phyloP scores from a whole-genome alignment of 2,797 vertebrate genomes.

The Babyrousa celebensis region DNA sequence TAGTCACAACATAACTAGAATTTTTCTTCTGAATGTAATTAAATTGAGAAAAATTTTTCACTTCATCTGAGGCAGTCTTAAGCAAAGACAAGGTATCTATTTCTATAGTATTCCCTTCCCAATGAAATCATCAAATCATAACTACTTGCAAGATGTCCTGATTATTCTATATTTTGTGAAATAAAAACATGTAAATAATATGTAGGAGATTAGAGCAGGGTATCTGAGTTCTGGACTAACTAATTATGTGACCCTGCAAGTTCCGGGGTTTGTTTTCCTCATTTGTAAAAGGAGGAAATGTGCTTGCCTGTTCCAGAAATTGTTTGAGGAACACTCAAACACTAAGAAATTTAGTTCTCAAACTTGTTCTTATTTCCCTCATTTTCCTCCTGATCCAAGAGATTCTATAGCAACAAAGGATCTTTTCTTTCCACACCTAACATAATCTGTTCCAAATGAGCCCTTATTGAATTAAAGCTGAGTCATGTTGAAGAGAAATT shows the following conservation, averaged over 20 bases:
- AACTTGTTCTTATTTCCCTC: not conserved
- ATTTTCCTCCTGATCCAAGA: not conserved
- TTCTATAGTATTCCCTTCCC: not conserved
- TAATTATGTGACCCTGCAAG: not conserved
- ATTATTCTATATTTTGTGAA: not conserved
- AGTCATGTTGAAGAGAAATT: conserved; percentile 9
- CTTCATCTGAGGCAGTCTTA: not conserved
- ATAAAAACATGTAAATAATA: not conserved
- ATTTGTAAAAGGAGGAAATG: not conserved
- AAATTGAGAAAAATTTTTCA: not conserved
- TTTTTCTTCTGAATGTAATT: not conserved
- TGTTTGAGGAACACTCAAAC: not conserved
- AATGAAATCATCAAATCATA: not conserved
- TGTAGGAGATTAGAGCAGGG: not conserved
- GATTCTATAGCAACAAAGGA: not conserved
- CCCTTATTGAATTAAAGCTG: not conserved
- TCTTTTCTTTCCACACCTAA: conserved; percentile 16
- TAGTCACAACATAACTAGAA: not conserved
- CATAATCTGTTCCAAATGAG: not conserved
- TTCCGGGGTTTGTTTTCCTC: conserved; percentile 26
- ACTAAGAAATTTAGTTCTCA: conserved; percentile 39
- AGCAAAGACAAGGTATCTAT: not conserved
- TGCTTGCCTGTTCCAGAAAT: conserved; percentile 14
- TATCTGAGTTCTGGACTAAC: not conserved
- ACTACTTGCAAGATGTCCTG: not conserved